A percentile compares a stretch with the other conserved stretches of the same genome.
Conservation (phyloP, 2,888 invertebrate species). For the Cecidostiba fungosa region DNA sequence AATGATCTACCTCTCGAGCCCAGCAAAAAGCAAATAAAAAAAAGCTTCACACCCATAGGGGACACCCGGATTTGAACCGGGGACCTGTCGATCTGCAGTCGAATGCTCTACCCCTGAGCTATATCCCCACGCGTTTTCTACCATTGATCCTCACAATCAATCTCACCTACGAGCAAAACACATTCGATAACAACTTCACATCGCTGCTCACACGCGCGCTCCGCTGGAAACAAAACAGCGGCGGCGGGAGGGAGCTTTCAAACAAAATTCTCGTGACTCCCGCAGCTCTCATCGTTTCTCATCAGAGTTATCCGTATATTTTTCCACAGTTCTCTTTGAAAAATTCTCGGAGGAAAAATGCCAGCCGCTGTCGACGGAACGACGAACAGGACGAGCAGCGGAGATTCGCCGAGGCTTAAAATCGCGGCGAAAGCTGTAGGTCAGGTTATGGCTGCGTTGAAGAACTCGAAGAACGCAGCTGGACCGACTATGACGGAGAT, state of each 20-base stretch:
- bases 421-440: constrained; percentile 58
- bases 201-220: neutral
- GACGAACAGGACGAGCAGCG: neutral
- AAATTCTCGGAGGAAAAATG: neutral
- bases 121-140: constrained; percentile 82
- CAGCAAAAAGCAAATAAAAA: neutral
- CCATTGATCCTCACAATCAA: neutral
- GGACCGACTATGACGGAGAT: constrained; percentile 70
- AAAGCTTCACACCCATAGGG: constrained; percentile 78
- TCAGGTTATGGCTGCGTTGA: constrained; percentile 68
- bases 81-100: constrained; percentile 90
- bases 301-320: neutral
- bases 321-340: neutral
- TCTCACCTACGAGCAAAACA: neutral
- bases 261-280: neutral
- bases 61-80: constrained; percentile 89
- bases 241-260: neutral
- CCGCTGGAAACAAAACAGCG: neutral
- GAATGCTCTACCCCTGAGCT: constrained; percentile 88
- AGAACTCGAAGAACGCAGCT: constrained; percentile 65
- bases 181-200: neutral
- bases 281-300: neutral
- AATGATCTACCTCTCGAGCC: neutral
- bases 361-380: neutral
- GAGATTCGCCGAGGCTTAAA: neutral